Evolutionary conservation across 2,888 invertebrate species (phyloP), one percentile per base, ranked within the genome.

Genomic region (Linnaemya tessellans): DNA sequence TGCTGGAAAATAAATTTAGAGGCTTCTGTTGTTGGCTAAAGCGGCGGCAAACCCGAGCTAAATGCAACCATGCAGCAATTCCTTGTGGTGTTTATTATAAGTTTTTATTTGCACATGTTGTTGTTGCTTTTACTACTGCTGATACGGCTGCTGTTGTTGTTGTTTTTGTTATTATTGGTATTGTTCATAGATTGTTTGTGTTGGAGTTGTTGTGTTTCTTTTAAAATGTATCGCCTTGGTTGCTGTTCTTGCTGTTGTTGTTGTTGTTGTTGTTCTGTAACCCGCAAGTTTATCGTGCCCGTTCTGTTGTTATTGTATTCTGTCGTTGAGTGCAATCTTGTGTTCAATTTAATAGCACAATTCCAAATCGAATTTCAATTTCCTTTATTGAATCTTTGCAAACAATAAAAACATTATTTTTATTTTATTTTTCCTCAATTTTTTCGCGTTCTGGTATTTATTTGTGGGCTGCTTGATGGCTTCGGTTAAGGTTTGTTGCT

Each of bases 311-410:
- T 62, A n/a, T 22, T 60, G 65, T 60, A 49, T 41, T 56, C 60
- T 54, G 58, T 51, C 60, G 84, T 84, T 88, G 88, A 88, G 88
- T 88, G 88, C 88, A 88, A 88, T 88, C 86, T 88, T 88, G 86
- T 88, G 88, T 88, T 87, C 88, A 87, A 88, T 88, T 88, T 88
- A 88, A 87, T 87, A 87, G 87, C 88, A 84, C 88, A 86, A 87
- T 87, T 87, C 85, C 86, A 87, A 87, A 87, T 87, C 87, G 88
- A 88, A 87, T 87, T 87, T 86, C 88, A 87, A 87, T 87, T 88
- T 87, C 86, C 86, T 87, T 87, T 87, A 83, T 84, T 86, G 85
- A 85, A 85, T 82, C 85, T 82, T 82, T 11, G 46, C 82, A 79
- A 77, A 78, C 81, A 84, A 84, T 82, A 82, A 51, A 81, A 62